Percentiles rank a stretch among this genome's conserved stretches.
These are phyloP conservation scores for Adela reaumurella DNA, from an alignment of 2,888 invertebrate genomes.

Conservation along the genomic window DNA sequence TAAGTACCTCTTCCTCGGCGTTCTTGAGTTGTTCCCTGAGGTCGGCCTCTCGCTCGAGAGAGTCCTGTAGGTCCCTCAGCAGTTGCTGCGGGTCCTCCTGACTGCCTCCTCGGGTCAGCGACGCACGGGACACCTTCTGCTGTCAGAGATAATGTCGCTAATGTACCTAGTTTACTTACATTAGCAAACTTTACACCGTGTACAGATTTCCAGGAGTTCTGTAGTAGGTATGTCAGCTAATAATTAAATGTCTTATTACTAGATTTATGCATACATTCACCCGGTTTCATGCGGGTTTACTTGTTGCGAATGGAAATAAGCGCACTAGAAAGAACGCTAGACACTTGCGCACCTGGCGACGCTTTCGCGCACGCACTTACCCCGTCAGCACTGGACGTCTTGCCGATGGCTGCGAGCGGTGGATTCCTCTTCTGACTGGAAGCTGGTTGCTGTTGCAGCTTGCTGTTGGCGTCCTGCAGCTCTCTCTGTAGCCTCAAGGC, in stretches of 20 bases:
- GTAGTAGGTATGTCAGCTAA: too few species aligned
- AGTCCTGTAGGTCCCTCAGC: conserved; percentile 84
- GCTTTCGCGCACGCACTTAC: too few species aligned
- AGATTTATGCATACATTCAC: too few species aligned
- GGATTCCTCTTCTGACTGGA: conserved; percentile 56
- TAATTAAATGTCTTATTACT: too few species aligned
- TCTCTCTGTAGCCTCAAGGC: conserved; percentile 66
- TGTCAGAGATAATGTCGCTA: too few species aligned
- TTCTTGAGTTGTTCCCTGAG: conserved; percentile 87
- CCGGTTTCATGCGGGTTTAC: too few species aligned
- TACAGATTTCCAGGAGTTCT: too few species aligned
- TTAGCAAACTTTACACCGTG: too few species aligned
- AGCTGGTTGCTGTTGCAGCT: conserved; percentile 39
- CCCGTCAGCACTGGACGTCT: conserved; percentile 57
- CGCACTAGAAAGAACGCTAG: too few species aligned
- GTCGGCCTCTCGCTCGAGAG: conserved; percentile 90
- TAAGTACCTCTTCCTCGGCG: conserved; percentile 83
- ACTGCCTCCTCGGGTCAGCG: conserved; percentile 72
- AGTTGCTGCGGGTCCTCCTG: conserved; percentile 80
- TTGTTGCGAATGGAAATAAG: too few species aligned
- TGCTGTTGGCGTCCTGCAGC: conserved; percentile 62
- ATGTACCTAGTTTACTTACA: too few species aligned
- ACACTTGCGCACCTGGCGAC: too few species aligned
- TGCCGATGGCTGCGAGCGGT: conserved; percentile 51
- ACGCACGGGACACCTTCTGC: conserved; percentile 69